Percentiles rank a stretch among this genome's conserved stretches.
phyloP scores from a whole-genome alignment of 2,113 vertebrate species.

The Brachyhypopomus occidentalis region DNA sequence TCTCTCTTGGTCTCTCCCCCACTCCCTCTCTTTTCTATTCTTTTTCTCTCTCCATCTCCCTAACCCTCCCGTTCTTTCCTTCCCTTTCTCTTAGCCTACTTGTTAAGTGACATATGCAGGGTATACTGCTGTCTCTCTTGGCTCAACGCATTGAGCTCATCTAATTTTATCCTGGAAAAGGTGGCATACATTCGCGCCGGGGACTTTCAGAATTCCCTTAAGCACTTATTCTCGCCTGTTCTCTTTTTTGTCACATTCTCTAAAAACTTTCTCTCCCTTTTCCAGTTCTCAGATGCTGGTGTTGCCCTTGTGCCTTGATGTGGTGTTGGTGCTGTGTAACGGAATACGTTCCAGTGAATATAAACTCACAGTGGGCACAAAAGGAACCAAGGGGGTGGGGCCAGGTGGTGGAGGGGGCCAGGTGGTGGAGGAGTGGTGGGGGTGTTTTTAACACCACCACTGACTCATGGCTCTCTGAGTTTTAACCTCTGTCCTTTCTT shows the following conservation, averaged over 20 bases:
- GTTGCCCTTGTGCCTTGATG: background rate
- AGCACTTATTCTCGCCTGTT: conserved; percentile 9
- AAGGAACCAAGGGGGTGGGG: no score
- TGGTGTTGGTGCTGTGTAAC: background rate
- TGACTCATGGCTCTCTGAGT: background rate
- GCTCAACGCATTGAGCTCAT: conserved; percentile 45
- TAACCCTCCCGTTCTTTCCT: background rate
- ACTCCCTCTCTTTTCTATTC: background rate
- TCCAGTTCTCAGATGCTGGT: background rate
- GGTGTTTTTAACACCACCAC: background rate
- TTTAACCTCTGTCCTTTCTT: background rate
- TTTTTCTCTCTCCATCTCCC: background rate
- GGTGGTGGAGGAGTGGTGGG: no score
- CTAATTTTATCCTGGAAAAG: conserved; percentile 56
- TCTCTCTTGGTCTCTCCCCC: no score
- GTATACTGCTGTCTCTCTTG: conserved; percentile 44
- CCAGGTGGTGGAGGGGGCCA: no score
- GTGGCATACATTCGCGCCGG: conserved; percentile 44
- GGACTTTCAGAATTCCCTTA: conserved; percentile 41
- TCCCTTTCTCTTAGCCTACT: conserved; percentile 49
- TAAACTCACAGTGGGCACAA: no score
- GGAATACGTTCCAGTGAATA: no score
- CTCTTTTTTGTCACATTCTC: background rate
- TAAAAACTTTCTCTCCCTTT: background rate
- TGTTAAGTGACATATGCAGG: conserved; percentile 50